A percentile compares a stretch with the other conserved stretches of the same genome.
Evolutionary conservation across 2,888 invertebrate genomes (phyloP).

Genomic region (Callinectes sapidus): DNA sequence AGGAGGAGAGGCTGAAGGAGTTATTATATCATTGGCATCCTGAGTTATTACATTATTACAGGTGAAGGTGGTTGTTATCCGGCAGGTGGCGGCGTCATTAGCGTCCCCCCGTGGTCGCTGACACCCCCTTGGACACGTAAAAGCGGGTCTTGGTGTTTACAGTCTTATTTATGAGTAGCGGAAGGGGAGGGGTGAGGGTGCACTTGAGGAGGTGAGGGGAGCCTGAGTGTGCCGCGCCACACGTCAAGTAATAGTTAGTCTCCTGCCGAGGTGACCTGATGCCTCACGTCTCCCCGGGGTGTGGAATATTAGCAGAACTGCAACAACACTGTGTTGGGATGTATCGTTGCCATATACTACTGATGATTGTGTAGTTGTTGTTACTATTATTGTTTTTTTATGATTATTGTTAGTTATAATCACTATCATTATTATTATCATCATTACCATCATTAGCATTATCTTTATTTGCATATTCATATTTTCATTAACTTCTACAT

Average conservation of each 20-base stretch:
- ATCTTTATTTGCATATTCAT: too few species aligned
- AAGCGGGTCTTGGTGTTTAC: constrained; percentile 3
- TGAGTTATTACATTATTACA: constrained; percentile 44
- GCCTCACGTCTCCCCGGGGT: background rate
- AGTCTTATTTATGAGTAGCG: constrained; percentile 4
- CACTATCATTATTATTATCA: too few species aligned
- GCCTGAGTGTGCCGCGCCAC: background rate
- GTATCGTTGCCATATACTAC: background rate
- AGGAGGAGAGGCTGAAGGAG: constrained; percentile 32
- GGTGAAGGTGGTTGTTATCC: background rate
- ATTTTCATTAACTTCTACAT: background rate
- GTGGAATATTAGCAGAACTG: background rate
- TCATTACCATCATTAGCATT: too few species aligned
- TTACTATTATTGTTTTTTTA: too few species aligned
- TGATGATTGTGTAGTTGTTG: too few species aligned
- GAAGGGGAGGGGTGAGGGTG: background rate
- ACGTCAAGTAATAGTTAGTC: background rate
- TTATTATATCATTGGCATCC: background rate
- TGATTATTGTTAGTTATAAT: too few species aligned
- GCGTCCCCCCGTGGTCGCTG: background rate
- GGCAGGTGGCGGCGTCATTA: constrained; percentile 26
- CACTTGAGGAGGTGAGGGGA: background rate
- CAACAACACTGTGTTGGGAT: background rate
- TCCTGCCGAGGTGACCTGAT: background rate
- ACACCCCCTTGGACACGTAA: background rate